Evolutionary conservation across 1,140 invertebrate genomes (phyloP).

Genomic region (Halictus rubicundus): DNA sequence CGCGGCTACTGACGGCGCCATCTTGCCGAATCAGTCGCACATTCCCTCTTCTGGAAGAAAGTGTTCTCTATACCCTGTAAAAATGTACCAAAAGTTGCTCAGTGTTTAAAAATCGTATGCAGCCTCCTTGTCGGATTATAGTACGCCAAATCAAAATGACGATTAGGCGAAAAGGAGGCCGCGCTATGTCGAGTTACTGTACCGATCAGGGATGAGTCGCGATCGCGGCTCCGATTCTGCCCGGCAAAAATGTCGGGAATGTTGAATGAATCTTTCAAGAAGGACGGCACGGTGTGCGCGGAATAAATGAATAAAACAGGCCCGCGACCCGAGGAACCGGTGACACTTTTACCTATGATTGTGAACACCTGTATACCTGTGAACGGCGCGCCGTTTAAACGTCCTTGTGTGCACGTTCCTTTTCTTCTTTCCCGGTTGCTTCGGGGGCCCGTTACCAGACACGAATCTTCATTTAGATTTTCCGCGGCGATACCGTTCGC

Average conservation of each 20-base stretch:
- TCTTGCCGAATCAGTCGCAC: too few relatives aligned
- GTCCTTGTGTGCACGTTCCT: conserved; percentile 10
- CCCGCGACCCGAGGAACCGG: conserved; percentile 46
- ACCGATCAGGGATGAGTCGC: conserved; percentile 27
- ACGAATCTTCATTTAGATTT: conserved; percentile 26
- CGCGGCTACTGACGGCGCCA: too few relatives aligned
- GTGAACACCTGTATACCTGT: conserved; percentile 21
- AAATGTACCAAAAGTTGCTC: too few relatives aligned
- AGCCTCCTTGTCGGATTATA: too few relatives aligned
- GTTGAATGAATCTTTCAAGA: conserved; percentile 67
- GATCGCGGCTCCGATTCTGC: conserved; percentile 41
- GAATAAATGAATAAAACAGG: conserved; percentile 61
- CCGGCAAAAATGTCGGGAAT: conserved; percentile 59
- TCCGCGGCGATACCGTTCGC: conserved; percentile 10
- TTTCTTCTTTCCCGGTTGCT: conserved; percentile 3
- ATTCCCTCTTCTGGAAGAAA: too few relatives aligned
- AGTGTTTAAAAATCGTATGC: too few relatives aligned
- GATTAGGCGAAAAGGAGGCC: conserved; percentile 13
- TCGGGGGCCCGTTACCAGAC: conserved; percentile 25
- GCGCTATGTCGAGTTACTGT: background rate
- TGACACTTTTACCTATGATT: conserved; percentile 55
- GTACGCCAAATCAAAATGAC: background rate
- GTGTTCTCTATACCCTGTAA: too few relatives aligned
- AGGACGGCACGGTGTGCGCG: conserved; percentile 46
- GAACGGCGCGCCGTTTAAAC: background rate